Evolutionary conservation across 2,888 invertebrate species (phyloP), one percentile per base, ranked within the genome.

Genomic region (Trichogramma evanescens): DNA sequence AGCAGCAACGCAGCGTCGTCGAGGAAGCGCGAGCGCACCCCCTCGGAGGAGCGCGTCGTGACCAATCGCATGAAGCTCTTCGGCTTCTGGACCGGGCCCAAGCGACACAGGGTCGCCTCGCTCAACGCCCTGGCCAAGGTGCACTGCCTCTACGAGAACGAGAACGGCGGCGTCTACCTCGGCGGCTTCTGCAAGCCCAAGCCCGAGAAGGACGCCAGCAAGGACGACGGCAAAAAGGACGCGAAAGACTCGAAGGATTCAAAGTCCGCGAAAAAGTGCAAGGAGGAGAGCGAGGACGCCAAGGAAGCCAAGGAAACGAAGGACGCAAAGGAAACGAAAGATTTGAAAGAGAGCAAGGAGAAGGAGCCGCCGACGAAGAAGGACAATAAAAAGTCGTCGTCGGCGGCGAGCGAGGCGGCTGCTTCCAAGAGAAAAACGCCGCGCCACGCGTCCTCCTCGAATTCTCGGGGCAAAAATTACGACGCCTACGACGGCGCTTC

Each of bases 121-220:
- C 78, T 94, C 42, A 94, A 94, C 74, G 94, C 94, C 1, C 77
- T 90, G 68, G 93, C 93, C 40, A 93, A 93, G 81, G 93, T 94
- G 3, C 93, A 93, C 75, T 93, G 93, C 72, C 81, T 94, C 39
- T 93, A 93, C 72, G 93, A 93, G 78, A 93, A 93, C 74, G 93
- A 93, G 79, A 87, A 89, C 55, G 82, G 89, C 54, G 86, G 87
- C 1, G 88, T 87, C 63, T 83, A 88, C 57, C 73, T 82, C 9
- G 82, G 82, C 43, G 82, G 81, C 68, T 73, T 81, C 55, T 82
- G 83, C 45, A 82, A 83, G 65, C 82, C 83, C 39, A 83, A 83
- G 45, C 82, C 83, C 63, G 72, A 78, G 44, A 69, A 72, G 39
- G 82, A 82, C 71, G 79, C 81, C 72, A 77, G 82, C 77, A 68